These are phyloP conservation scores for Tympanoctomys barrerae DNA, from an alignment of 2,797 vertebrate species.

Conservation along the genomic window DNA sequence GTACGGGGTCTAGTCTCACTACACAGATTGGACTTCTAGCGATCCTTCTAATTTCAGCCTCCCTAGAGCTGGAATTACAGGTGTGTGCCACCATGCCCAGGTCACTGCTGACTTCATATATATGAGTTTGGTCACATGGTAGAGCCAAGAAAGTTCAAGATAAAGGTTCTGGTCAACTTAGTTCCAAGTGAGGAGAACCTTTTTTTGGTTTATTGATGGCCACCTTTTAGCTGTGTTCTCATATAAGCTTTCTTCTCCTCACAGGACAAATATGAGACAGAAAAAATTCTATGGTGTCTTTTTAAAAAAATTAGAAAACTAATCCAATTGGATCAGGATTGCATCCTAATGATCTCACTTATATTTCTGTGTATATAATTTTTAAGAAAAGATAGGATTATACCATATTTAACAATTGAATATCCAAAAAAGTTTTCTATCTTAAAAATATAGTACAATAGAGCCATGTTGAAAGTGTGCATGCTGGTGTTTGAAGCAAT, in stretches of 20 bases:
- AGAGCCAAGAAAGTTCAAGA: background rate
- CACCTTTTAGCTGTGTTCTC: background rate
- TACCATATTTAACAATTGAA: background rate
- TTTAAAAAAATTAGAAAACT: background rate
- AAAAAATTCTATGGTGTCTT: background rate
- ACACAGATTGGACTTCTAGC: too few relatives aligned
- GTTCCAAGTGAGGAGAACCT: background rate
- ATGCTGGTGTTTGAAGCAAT: background rate
- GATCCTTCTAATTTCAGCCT: too few relatives aligned
- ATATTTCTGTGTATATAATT: background rate
- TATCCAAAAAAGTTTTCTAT: slow-evolving; percentile 23
- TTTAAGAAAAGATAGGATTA: background rate
- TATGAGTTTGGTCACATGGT: background rate
- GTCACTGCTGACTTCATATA: background rate
- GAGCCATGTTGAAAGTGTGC: background rate
- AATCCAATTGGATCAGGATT: background rate
- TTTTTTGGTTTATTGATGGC: background rate
- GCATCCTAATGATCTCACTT: background rate
- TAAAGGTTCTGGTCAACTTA: background rate
- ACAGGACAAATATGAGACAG: background rate
- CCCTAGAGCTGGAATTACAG: too few relatives aligned
- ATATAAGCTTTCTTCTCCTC: background rate
- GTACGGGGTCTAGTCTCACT: too few relatives aligned
- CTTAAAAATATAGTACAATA: background rate
- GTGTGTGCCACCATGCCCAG: too few relatives aligned